Evolutionary conservation across 1,140 invertebrate genomes (phyloP), one percentile per base, ranked within the genome.

Genomic region (Anastatus disparis): DNA sequence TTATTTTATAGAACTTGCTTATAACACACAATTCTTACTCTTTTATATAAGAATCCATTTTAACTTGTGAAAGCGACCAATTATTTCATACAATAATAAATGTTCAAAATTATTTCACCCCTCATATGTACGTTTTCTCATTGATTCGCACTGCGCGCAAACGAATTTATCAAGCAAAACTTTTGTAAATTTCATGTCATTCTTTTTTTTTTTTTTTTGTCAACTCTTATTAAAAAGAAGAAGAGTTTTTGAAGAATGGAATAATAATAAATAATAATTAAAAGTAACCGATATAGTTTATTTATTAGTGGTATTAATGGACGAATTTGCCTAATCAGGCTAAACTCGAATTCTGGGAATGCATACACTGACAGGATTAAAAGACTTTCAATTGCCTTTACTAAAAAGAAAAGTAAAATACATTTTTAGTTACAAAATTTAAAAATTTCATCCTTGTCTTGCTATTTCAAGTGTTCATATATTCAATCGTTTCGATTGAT

Each of bases 141-240:
- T n/a, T 42, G 20, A 59, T 26, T 3, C 13, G 10, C 2, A n/a
- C 42, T 42, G n/a, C 13, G 15, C 53, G 12, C 29, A 2, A 27
- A 56, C 10, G 17, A 35, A 35, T 13, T 13, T 52, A 2, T 52
- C n/a, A 58, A 58, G 13, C 20, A 40, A 61, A 44, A 29, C 12
- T 61, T 61, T 46, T 61, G 58, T 61, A 46, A 61, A 61, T 61
- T 46, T 61, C 58, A 13, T n/a, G 55, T 58, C 17, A 10, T 56
- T 24, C 24, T 17, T 0, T 58, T 42, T 42, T 26, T 24, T 27
- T 12, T 2, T 17, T n/a, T 7, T 17, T 10, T 27, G 27, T 10
- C 8, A 26, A 22, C 12, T 27, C 20, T 61, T 42, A 10, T 35
- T 8, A 24, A 2, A 15, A 53, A 31, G n/a, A n/a, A n/a, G n/a